Base-by-base conservation (phyloP, 2,888 invertebrate species). In the Diaprepes abbreviatus region DNA sequence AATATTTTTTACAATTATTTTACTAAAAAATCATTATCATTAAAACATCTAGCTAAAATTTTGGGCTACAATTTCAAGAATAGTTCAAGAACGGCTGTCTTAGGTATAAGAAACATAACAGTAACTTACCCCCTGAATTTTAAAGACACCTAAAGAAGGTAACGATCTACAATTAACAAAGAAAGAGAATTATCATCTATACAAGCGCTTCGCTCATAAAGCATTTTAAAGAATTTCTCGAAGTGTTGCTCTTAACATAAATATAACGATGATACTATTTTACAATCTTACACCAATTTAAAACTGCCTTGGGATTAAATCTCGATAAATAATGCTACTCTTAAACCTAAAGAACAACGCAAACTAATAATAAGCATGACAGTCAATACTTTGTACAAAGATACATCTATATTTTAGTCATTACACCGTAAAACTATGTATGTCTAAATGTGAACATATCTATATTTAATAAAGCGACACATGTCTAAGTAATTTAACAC, bases 401-500 rank as follows among this genome's bases (percentile, higher is more conserved):
- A 38, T 38, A 38, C 16, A 5, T 38, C 10, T 7, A 17, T 40
- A 16, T 19, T 33, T 33, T 33, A 6, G 4, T 2, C 6, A 2
- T 19, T 28, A 48, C 12, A 12, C 48, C 21, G 2, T n/a, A 12
- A n/a, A n/a, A n/a, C n/a, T n/a, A n/a, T n/a, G n/a, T 28, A 48
- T 28, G n/a, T 12, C 40, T 19, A 19, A 12, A 21, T 21, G 12
- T 24, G 45, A 21, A 45, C 5, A 7, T 14, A 17, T 21, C 24
- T 24, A 45, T 10, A 24, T 48, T 48, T 48, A 24, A 48, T 48
- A 28, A 28, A 48, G 10, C 45, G 28, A 50, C 16, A 50, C 31
- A 50, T 50, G 48, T 45, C 28, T 50, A 14, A 50, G 65, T 64
- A 70, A 70, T 70, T 65, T 65, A 65, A 65, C 59, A 70, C 65